A percentile compares a stretch with the other conserved stretches of the same genome.
Conservation (phyloP, 2,113 vertebrate species). For the Ceyx margarethae region DNA sequence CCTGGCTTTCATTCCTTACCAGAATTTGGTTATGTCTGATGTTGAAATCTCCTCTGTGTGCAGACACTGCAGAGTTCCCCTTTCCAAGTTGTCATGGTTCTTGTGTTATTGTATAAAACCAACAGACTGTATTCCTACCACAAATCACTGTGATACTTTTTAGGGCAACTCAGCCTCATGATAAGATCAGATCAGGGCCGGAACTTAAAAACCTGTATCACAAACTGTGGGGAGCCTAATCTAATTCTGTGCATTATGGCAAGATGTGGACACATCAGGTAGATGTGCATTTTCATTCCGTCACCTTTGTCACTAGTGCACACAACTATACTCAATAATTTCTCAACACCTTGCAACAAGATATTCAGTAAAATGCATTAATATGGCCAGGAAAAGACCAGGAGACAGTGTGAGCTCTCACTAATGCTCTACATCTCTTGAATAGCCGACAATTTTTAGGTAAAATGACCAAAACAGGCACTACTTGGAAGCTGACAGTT, state of each 20-base stretch:
- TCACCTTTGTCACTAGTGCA: background rate
- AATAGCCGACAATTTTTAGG: background rate
- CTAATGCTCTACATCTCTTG: background rate
- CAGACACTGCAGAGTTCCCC: conserved; percentile 23
- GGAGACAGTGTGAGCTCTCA: background rate
- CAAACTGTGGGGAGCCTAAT: background rate
- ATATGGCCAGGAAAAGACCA: background rate
- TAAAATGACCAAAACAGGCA: background rate
- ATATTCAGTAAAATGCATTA: background rate
- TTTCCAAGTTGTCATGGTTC: conserved; percentile 45
- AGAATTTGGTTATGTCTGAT: background rate
- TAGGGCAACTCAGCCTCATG: background rate
- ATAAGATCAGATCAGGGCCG: background rate
- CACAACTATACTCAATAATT: background rate
- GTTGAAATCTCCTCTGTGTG: conserved; percentile 45
- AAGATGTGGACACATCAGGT: background rate
- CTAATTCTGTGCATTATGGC: background rate
- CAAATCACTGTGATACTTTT: background rate
- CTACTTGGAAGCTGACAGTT: background rate
- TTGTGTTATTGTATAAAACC: conserved; percentile 9
- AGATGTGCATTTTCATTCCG: background rate
- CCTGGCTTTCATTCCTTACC: background rate
- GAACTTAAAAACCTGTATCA: background rate
- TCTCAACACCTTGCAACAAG: background rate
- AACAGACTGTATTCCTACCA: background rate